Conservation (phyloP, 2,113 vertebrate genomes). For the Amazona vittata region DNA sequence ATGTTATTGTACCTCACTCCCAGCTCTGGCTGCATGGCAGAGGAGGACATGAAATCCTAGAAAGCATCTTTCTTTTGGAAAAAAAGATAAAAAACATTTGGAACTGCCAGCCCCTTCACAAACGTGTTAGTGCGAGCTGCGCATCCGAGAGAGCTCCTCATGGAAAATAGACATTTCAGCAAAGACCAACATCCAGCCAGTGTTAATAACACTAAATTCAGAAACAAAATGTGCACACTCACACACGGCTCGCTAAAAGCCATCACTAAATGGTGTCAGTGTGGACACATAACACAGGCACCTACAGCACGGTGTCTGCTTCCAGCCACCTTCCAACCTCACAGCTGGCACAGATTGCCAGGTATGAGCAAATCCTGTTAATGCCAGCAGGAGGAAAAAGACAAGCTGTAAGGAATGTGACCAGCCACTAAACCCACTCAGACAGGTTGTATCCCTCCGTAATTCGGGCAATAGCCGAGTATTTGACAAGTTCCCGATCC, state of each 20-base stretch:
- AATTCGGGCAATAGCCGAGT: neutral
- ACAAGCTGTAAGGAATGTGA: neutral
- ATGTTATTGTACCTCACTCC: neutral
- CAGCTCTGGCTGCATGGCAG: neutral
- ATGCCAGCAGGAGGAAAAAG: neutral
- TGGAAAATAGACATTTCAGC: neutral
- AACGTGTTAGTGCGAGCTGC: neutral
- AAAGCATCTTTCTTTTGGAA: neutral
- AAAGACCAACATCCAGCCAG: neutral
- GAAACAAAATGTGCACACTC: fast-evolving
- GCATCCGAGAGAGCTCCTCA: neutral
- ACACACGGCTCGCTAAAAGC: neutral
- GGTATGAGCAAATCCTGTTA: neutral
- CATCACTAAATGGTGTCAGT: fast-evolving
- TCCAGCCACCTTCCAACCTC: neutral
- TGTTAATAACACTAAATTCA: neutral
- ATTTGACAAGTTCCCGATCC: neutral
- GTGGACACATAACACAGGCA: neutral
- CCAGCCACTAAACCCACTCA: neutral
- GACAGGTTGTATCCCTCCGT: neutral
- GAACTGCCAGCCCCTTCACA: neutral
- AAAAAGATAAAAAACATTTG: no score
- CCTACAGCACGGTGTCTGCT: neutral
- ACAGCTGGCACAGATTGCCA: neutral
- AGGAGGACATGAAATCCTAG: neutral